Evolutionary conservation across 2,888 invertebrate genomes (phyloP).

Genomic region (Pyrrhosoma nymphula): DNA sequence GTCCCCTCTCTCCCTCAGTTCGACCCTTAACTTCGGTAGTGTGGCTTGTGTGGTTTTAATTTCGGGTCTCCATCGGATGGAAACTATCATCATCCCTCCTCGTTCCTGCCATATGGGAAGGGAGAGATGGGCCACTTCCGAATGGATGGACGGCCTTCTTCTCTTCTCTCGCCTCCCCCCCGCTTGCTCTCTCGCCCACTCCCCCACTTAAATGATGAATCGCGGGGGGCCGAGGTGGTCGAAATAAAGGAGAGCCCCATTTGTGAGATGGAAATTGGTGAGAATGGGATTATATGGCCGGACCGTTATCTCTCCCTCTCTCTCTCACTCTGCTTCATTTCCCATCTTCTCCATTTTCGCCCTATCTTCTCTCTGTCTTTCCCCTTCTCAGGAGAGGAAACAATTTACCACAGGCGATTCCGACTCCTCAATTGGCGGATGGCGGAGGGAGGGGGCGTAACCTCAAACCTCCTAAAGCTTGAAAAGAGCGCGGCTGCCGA

Average conservation of each 20-base stretch:
- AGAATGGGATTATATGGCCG: slow-evolving; percentile 9
- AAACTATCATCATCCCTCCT: not conserved
- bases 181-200: not conserved
- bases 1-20: not conserved
- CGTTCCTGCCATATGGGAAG: not conserved
- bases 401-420: not conserved
- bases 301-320: not conserved
- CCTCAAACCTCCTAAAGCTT: not conserved
- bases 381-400: not conserved
- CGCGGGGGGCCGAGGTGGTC: not conserved
- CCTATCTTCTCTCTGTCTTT: not conserved
- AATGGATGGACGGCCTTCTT: not conserved
- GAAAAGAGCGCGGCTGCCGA: not conserved
- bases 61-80: not conserved
- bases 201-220: slow-evolving; percentile 11
- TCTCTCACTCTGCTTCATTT: not conserved
- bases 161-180: not conserved
- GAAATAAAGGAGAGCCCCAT: slow-evolving; percentile 7
- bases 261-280: not conserved
- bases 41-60: slow-evolving; percentile 11
- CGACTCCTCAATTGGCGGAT: not conserved
- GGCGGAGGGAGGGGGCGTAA: not conserved
- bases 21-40: not conserved
- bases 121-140: not conserved
- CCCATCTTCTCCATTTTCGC: not conserved